Conservation (phyloP, 2,113 vertebrate species). For the Corydoras maculifer region DNA sequence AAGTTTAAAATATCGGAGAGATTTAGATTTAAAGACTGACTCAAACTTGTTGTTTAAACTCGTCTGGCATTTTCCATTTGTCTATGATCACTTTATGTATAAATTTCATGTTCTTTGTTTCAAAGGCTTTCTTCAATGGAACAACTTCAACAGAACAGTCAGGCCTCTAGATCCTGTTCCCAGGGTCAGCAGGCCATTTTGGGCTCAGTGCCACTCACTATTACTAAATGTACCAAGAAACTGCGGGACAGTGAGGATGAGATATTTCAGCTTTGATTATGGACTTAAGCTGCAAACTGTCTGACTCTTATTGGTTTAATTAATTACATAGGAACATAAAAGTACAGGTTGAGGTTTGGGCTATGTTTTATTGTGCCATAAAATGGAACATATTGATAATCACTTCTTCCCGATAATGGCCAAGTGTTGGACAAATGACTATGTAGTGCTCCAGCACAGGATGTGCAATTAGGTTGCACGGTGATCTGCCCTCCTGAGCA, state of each 20-base stretch:
- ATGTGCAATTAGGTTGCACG: too few species aligned
- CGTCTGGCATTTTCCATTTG: not conserved
- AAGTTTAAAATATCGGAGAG: too few species aligned
- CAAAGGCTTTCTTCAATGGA: conserved; percentile 60
- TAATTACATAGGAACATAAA: not conserved
- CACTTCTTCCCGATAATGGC: not conserved
- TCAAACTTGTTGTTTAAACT: too few species aligned
- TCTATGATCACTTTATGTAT: not conserved
- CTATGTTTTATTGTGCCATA: not conserved
- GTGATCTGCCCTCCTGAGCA: too few species aligned
- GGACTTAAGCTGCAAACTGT: conserved; percentile 4
- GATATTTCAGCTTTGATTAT: conserved; percentile 79
- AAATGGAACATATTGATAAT: too few species aligned
- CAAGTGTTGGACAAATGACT: not conserved
- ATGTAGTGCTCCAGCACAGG: not conserved
- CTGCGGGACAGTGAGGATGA: conserved; percentile 79
- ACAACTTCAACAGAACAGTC: conserved; percentile 38
- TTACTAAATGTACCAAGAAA: conserved; percentile 65
- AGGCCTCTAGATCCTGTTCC: conserved; percentile 26
- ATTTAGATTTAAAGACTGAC: too few species aligned
- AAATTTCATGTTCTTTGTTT: conserved; percentile 16
- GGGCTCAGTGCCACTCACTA: conserved; percentile 68
- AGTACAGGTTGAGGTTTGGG: not conserved
- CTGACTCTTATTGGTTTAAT: not conserved
- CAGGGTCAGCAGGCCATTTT: conserved; percentile 57